phyloP scores from a whole-genome alignment of 2,888 invertebrate genomes.

The Hermaeophaga mercurialis region DNA sequence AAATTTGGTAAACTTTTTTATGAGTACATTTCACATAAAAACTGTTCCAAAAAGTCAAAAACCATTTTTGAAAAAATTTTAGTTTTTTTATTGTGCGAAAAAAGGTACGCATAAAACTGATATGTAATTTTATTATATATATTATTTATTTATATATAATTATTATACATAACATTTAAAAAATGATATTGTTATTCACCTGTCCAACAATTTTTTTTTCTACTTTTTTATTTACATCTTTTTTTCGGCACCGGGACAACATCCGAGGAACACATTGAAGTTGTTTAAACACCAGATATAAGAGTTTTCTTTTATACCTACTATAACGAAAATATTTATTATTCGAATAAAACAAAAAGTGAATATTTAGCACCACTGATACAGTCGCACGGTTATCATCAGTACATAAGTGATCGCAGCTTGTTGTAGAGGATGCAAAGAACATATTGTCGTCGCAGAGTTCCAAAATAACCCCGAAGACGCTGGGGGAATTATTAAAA shows the following conservation, averaged over 20 bases:
- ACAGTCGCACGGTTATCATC: slow-evolving; percentile 44
- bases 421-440: slow-evolving; percentile 52
- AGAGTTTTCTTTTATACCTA: slow-evolving; percentile 18
- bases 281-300: slow-evolving; percentile 37
- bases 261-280: slow-evolving; percentile 42
- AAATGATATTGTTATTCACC: slow-evolving; percentile 25
- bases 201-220: neutral
- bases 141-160: no score
- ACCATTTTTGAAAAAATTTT: neutral
- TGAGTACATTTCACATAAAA: no score
- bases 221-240: slow-evolving; percentile 38
- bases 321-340: slow-evolving; percentile 20
- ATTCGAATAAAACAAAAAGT: slow-evolving; percentile 13
- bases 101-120: no score
- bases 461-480: slow-evolving; percentile 46
- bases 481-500: slow-evolving; percentile 32
- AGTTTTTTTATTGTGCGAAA: no score
- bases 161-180: no score
- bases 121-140: no score
- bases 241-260: slow-evolving; percentile 17
- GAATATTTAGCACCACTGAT: slow-evolving; percentile 41
- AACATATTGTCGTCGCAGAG: slow-evolving; percentile 51
- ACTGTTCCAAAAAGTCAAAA: no score
- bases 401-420: slow-evolving; percentile 52
- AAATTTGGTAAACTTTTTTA: no score